phyloP scores from a whole-genome alignment of 2,797 vertebrate genomes.

The Adrianichthys oophorus region DNA sequence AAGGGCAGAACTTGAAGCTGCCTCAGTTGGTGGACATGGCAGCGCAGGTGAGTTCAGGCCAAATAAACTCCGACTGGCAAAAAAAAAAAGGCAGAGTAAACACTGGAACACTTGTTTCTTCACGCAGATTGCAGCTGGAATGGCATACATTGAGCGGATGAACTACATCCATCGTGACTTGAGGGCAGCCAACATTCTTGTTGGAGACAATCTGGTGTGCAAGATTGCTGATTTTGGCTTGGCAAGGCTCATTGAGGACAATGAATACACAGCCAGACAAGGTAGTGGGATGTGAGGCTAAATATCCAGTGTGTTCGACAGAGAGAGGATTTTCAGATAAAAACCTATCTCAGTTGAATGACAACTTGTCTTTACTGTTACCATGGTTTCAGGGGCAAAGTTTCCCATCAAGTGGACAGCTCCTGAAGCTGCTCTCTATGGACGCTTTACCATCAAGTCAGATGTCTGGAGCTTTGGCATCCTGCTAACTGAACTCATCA shows the following conservation, averaged over 20 bases:
- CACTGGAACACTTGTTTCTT: no score
- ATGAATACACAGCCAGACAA: conserved; percentile 95
- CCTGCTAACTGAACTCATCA: conserved; percentile 93
- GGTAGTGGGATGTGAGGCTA: conserved; percentile 70
- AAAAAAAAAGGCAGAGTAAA: background rate
- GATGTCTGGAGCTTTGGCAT: conserved; percentile 98
- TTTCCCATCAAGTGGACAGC: conserved; percentile 99
- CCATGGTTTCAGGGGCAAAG: conserved; percentile 87
- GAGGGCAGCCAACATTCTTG: conserved; percentile 95
- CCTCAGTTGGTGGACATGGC: conserved; percentile 97
- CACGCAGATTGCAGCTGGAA: conserved; percentile 87
- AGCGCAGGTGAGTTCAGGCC: conserved; percentile 83
- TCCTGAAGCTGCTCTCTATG: conserved; percentile 92
- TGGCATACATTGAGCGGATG: conserved; percentile 97
- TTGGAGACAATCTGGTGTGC: conserved; percentile 91
- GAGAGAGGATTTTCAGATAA: no score
- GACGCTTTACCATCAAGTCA: conserved; percentile 96
- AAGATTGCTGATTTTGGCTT: conserved; percentile 98
- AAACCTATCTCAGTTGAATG: conserved; percentile 50
- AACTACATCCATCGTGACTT: conserved; percentile 98
- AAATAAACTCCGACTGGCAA: background rate
- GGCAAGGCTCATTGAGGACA: conserved; percentile 92
- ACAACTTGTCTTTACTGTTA: conserved; percentile 58
- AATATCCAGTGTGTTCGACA: background rate
- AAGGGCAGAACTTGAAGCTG: conserved; percentile 85